Conservation (phyloP, 1,140 invertebrate genomes). For the Ctenoplectra terminalis region DNA sequence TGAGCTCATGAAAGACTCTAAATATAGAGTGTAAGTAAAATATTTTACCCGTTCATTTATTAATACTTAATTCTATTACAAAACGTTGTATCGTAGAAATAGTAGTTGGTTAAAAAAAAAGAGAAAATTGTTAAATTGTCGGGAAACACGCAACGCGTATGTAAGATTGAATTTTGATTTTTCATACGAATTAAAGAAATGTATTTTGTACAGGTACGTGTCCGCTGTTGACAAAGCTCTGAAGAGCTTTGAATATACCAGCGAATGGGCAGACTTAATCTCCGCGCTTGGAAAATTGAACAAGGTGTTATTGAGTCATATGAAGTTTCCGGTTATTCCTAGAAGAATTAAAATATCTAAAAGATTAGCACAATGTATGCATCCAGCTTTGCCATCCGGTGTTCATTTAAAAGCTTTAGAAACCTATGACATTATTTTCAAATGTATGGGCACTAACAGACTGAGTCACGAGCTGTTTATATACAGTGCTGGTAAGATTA, state of each 20-base stretch:
- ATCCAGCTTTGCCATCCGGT: constrained; percentile 95
- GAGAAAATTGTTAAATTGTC: no score
- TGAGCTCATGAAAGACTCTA: constrained; percentile 89
- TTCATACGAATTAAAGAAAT: neutral
- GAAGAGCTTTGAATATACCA: constrained; percentile 96
- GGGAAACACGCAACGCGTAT: no score
- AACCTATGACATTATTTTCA: constrained; percentile 97
- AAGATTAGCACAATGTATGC: constrained; percentile 96
- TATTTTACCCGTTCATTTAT: neutral
- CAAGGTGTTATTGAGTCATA: constrained; percentile 91
- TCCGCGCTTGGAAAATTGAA: constrained; percentile 95
- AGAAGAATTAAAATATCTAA: constrained; percentile 95
- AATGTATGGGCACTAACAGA: constrained; percentile 93
- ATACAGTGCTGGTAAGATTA: constrained; percentile 88
- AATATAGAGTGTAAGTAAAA: constrained; percentile 87
- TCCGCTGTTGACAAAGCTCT: constrained; percentile 94
- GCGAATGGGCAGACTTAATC: constrained; percentile 98
- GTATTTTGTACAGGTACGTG: constrained; percentile 85
- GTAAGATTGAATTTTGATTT: constrained; percentile 4
- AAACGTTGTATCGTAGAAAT: neutral
- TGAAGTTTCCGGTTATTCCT: constrained; percentile 95
- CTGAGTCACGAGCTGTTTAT: constrained; percentile 94
- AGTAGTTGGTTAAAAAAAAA: no score
- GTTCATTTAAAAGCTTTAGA: constrained; percentile 97
- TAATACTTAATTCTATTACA: neutral